Percentiles rank a stretch among this genome's conserved stretches.
Evolutionary conservation across 1,140 invertebrate species (phyloP).

Genomic region (Drosophila suzukii): DNA sequence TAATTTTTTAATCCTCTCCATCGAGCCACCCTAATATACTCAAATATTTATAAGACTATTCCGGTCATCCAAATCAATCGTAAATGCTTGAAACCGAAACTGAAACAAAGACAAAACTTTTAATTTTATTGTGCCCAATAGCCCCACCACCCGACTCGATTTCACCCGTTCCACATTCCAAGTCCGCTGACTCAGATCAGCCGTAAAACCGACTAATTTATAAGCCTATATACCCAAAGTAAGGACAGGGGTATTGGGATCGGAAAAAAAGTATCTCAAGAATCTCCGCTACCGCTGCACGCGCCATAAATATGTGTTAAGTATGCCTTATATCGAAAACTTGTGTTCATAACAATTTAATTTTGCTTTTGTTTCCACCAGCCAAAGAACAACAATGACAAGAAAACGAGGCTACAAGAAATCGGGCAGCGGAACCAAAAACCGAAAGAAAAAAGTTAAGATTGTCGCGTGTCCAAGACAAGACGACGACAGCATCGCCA

Average conservation of each 20-base stretch:
- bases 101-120: conserved; percentile 34
- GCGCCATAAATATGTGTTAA: conserved; percentile 83
- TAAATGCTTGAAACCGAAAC: conserved; percentile 19
- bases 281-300: conserved; percentile 79
- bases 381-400: conserved; percentile 44
- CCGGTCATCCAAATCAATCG: conserved; percentile 27
- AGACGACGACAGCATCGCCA: conserved; percentile 46
- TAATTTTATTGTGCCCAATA: conserved; percentile 36
- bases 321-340: conserved; percentile 78
- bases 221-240: conserved; percentile 22
- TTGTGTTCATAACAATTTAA: conserved; percentile 83
- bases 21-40: conserved; percentile 1
- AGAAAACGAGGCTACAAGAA: conserved; percentile 46
- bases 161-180: conserved; percentile 39
- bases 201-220: conserved; percentile 68
- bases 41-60: conserved; percentile 15
- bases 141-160: neutral
- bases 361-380: conserved; percentile 77
- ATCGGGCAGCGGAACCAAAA: conserved; percentile 8
- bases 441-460: conserved; percentile 30
- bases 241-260: neutral
- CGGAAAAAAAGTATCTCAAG: conserved; percentile 64
- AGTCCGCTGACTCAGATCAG: conserved; percentile 36
- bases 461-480: conserved; percentile 82
- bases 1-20: neutral